phyloP scores from a whole-genome alignment of 1,140 invertebrate genomes.

The Bombus sibiricus region DNA sequence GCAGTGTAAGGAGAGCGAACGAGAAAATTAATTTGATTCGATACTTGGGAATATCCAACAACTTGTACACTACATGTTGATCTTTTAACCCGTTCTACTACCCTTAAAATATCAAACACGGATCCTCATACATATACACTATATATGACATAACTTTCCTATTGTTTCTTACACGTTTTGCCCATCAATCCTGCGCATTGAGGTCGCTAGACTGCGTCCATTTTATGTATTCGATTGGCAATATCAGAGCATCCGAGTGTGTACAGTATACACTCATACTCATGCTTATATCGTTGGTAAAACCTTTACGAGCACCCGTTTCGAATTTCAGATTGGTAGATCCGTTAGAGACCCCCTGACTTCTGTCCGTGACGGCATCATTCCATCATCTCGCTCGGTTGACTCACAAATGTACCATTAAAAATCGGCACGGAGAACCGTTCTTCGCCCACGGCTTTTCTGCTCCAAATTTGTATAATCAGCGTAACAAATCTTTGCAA shows the following conservation, averaged over 20 bases:
- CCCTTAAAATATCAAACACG: too few relatives aligned
- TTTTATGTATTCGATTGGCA: not conserved
- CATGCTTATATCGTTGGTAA: not conserved
- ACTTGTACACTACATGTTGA: not conserved
- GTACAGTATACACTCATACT: not conserved
- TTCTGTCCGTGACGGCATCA: constrained; percentile 63
- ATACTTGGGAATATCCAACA: not conserved
- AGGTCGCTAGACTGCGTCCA: not conserved
- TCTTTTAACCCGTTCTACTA: not conserved
- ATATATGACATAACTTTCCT: not conserved
- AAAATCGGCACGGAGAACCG: constrained; percentile 42
- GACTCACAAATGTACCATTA: constrained; percentile 66
- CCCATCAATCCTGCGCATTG: not conserved
- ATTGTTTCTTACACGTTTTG: constrained; percentile 19
- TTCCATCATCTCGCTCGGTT: constrained; percentile 70
- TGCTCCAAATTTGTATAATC: constrained; percentile 63
- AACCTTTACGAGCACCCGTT: constrained; percentile 48
- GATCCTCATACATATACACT: not conserved
- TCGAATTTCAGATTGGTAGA: constrained; percentile 64
- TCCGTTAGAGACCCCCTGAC: constrained; percentile 30
- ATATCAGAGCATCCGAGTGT: constrained; percentile 25
- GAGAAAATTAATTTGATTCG: too few relatives aligned
- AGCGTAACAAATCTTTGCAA: constrained; percentile 60
- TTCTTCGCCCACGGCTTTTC: constrained; percentile 52
- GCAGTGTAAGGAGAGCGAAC: too few relatives aligned